Percentiles rank a stretch among this genome's conserved stretches.
These are phyloP conservation scores for Drosophila mojavensis DNA, from an alignment of 1,140 invertebrate species.

Conservation along the genomic window DNA sequence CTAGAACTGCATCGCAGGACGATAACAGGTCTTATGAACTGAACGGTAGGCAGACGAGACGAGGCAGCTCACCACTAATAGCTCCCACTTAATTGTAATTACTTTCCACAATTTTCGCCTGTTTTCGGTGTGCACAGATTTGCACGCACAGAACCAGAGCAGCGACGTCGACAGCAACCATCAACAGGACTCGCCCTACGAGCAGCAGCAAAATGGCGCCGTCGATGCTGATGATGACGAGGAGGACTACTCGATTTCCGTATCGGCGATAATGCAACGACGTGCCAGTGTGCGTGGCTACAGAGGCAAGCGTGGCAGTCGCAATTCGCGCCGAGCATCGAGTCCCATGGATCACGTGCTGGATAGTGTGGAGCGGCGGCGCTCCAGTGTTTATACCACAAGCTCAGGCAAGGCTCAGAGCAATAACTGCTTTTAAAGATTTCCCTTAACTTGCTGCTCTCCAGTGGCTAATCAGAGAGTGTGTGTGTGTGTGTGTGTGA, in stretches of 20 bases:
- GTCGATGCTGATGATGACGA: conserved; percentile 85
- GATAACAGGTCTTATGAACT: conserved; percentile 63
- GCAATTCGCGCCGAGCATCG: conserved; percentile 87
- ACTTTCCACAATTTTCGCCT: conserved; percentile 3
- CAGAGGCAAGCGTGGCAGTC: conserved; percentile 84
- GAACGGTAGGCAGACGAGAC: conserved; percentile 53
- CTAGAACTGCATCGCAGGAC: conserved; percentile 71
- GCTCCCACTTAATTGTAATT: not conserved
- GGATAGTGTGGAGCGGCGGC: conserved; percentile 85
- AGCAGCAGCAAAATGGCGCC: conserved; percentile 46
- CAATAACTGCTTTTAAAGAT: conserved; percentile 54
- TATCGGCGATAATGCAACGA: conserved; percentile 91
- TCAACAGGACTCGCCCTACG: conserved; percentile 22
- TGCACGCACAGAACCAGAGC: conserved; percentile 65
- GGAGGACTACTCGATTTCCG: conserved; percentile 92
- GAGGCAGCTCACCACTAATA: not conserved
- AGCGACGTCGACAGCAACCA: conserved; percentile 61
- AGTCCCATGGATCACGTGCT: conserved; percentile 87
- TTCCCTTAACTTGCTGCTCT: conserved; percentile 53
- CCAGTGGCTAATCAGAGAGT: conserved; percentile 46
- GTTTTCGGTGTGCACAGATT: conserved; percentile 44
- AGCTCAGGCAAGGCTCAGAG: conserved; percentile 91
- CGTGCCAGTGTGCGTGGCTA: conserved; percentile 88
- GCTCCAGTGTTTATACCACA: conserved; percentile 92
- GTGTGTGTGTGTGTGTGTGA: conserved; percentile 22